These are phyloP conservation scores for Caenorhabditis japonica DNA, from an alignment of 2,888 invertebrate species.

Conservation along the genomic window DNA sequence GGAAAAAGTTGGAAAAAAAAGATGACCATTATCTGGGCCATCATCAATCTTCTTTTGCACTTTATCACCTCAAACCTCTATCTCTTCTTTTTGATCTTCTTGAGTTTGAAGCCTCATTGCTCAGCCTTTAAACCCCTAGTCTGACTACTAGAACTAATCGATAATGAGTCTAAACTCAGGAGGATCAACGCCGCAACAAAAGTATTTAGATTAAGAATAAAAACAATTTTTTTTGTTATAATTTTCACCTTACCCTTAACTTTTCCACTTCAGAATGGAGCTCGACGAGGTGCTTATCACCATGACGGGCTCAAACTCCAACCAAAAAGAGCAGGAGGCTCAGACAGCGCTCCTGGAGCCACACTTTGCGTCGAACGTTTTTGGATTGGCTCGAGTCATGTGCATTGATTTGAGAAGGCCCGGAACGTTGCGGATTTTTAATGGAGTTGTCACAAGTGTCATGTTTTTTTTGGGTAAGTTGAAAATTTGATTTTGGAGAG, in stretches of 20 bases:
- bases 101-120: neutral
- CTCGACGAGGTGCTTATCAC: conserved; percentile 25
- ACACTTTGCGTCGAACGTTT: conserved; percentile 28
- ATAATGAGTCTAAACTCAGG: no score
- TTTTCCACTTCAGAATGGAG: conserved; percentile 27
- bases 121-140: no score
- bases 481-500: no score
- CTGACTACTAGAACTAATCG: no score
- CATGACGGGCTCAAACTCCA: no score
- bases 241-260: no score
- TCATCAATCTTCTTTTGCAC: conserved; percentile 25
- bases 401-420: conserved; percentile 24
- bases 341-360: neutral
- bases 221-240: no score
- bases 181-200: no score
- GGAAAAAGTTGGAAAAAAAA: no score
- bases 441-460: conserved; percentile 18
- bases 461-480: conserved; percentile 23
- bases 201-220: no score
- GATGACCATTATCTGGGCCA: no score
- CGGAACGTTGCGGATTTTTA: conserved; percentile 8
- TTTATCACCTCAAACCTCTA: conserved; percentile 3
- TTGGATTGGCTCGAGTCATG: conserved; percentile 12
- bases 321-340: conserved; percentile 6
- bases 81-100: conserved; percentile 21